A percentile compares a stretch with the other conserved stretches of the same genome.
These are phyloP conservation scores for Odontomachus brunneus DNA, from an alignment of 1,140 invertebrate genomes.

Conservation along the genomic window DNA sequence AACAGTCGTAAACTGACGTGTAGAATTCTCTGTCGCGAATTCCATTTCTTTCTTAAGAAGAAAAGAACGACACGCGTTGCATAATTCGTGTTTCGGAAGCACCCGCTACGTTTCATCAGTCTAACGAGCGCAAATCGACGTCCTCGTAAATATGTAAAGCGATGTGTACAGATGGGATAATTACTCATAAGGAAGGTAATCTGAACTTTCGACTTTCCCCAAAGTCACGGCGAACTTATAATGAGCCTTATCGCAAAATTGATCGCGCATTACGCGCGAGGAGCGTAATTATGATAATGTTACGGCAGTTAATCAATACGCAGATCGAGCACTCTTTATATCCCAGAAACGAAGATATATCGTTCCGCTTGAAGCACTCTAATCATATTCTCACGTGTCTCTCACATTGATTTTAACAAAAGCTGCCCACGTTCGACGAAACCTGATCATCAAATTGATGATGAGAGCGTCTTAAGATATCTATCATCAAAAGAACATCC, in stretches of 20 bases:
- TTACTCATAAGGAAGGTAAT: constrained; percentile 22
- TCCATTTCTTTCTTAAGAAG: no score
- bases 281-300: constrained; percentile 21
- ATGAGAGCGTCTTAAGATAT: no score
- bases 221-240: constrained; percentile 23
- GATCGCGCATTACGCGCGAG: constrained; percentile 1
- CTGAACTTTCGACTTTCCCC: constrained; percentile 10
- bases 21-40: no score
- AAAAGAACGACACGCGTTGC: not conserved
- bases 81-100: not conserved
- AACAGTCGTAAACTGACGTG: no score
- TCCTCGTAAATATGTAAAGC: constrained; percentile 18
- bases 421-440: no score
- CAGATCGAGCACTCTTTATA: not conserved
- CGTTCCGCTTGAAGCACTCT: not conserved
- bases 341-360: not conserved
- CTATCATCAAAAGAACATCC: no score
- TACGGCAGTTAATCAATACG: not conserved
- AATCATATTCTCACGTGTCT: not conserved
- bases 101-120: not conserved
- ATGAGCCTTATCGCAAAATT: constrained; percentile 11
- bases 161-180: not conserved
- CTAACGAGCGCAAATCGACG: not conserved
- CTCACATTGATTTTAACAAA: no score
- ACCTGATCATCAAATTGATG: no score